These are phyloP conservation scores for Chelonoidis abingdonii DNA, from an alignment of 2,113 vertebrate genomes.

Conservation along the genomic window DNA sequence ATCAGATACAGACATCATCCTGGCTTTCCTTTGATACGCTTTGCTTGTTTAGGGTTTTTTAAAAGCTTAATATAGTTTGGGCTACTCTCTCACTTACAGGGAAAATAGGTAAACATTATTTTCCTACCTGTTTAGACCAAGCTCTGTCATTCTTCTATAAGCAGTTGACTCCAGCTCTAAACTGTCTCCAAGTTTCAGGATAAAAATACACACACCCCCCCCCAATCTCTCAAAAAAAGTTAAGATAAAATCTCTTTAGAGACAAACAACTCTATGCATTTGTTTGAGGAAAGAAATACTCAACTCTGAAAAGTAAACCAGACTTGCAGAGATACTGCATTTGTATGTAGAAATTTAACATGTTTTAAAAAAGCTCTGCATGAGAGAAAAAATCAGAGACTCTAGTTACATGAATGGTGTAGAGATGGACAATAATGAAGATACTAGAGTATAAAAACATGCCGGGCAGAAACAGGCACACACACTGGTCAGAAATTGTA, in stretches of 20 bases:
- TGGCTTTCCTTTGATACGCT: background rate
- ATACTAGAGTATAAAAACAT: background rate
- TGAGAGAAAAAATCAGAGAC: background rate
- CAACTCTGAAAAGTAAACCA: background rate
- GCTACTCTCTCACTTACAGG: background rate
- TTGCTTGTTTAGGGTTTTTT: background rate
- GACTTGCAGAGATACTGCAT: background rate
- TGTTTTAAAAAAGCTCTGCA: background rate
- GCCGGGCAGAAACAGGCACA: background rate
- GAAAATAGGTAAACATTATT: background rate
- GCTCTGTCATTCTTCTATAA: background rate
- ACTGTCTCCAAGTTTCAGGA: background rate
- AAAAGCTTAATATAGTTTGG: background rate
- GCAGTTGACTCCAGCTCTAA: background rate
- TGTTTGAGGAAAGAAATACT: background rate
- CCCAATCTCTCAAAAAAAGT: background rate
- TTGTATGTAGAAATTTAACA: background rate
- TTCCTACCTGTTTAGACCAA: background rate
- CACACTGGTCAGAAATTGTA: too few relatives aligned
- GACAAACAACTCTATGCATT: background rate
- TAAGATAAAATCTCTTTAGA: background rate
- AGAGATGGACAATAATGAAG: background rate
- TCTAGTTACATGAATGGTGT: background rate
- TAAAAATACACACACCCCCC: background rate
- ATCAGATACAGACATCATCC: background rate